Evolutionary conservation across 1,140 invertebrate genomes (phyloP).

Genomic region (Drosophila quadrilineata): DNA sequence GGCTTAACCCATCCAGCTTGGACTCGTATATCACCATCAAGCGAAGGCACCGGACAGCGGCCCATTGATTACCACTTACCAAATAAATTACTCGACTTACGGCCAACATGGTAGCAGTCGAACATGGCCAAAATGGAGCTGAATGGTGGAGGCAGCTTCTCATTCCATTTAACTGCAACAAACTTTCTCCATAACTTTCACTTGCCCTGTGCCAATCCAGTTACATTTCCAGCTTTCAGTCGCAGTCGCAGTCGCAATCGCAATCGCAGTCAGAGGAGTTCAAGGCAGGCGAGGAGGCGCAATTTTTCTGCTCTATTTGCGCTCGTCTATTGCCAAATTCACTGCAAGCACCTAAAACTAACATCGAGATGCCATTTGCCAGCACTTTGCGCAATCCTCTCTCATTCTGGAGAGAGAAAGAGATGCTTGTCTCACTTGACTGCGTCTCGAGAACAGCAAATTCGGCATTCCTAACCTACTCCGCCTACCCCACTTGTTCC

Average conservation of each 20-base stretch:
- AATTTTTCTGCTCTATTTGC: slow-evolving; percentile 79
- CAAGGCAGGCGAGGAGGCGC: slow-evolving; percentile 35
- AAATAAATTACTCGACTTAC: slow-evolving; percentile 66
- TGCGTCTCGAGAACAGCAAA: slow-evolving; percentile 48
- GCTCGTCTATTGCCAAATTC: slow-evolving; percentile 68
- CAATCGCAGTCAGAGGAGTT: not conserved
- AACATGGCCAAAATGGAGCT: slow-evolving; percentile 12
- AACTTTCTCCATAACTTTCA: slow-evolving; percentile 68
- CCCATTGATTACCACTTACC: slow-evolving; percentile 71
- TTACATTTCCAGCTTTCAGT: not conserved
- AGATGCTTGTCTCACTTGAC: slow-evolving; percentile 27
- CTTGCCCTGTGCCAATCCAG: slow-evolving; percentile 24
- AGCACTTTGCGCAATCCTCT: too few relatives aligned
- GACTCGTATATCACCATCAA: slow-evolving; percentile 49
- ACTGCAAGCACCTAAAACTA: slow-evolving; percentile 63
- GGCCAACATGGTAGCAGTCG: slow-evolving; percentile 2
- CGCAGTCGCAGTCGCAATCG: not conserved
- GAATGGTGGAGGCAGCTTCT: not conserved
- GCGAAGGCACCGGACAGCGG: slow-evolving; percentile 46
- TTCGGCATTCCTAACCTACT: slow-evolving; percentile 35
- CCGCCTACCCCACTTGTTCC: too few relatives aligned
- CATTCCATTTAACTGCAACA: slow-evolving; percentile 14
- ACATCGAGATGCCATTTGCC: slow-evolving; percentile 69
- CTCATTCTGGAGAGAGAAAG: too few relatives aligned
- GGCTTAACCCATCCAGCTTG: slow-evolving; percentile 54